phyloP scores from a whole-genome alignment of 2,797 vertebrate genomes.

The Staurois parvus region DNA sequence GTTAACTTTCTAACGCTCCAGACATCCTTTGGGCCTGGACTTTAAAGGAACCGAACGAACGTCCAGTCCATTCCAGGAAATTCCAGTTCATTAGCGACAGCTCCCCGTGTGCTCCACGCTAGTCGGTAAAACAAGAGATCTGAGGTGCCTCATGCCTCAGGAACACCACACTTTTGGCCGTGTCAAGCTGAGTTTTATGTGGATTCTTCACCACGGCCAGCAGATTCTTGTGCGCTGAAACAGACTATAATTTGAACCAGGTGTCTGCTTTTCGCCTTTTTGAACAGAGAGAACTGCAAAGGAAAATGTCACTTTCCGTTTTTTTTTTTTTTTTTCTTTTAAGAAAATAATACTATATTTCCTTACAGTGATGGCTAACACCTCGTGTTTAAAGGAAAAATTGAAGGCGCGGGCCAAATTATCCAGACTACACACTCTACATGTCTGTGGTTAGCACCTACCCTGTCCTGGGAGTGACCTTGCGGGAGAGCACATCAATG shows the following conservation, averaged over 20 bases:
- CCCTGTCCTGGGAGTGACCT: neutral
- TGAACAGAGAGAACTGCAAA: constrained; percentile 68
- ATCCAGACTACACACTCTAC: neutral
- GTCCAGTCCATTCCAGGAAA: constrained; percentile 67
- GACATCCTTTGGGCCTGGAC: constrained; percentile 38
- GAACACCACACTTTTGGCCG: constrained; percentile 66
- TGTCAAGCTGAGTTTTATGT: constrained; percentile 71
- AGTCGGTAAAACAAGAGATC: constrained; percentile 59
- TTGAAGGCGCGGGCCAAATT: neutral
- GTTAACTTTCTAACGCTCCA: constrained; percentile 21
- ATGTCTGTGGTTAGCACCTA: constrained; percentile 20
- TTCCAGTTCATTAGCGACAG: constrained; percentile 63
- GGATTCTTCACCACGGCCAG: constrained; percentile 70
- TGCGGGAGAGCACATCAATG: neutral
- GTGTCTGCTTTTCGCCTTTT: constrained; percentile 64
- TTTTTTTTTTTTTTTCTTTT: constrained; percentile 44
- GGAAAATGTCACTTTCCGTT: constrained; percentile 58
- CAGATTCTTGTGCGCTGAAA: constrained; percentile 72
- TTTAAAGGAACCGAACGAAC: constrained; percentile 42
- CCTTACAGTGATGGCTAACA: constrained; percentile 17
- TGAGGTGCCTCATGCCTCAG: constrained; percentile 62
- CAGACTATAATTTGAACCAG: constrained; percentile 74
- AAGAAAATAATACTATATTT: constrained; percentile 56
- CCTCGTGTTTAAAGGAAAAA: constrained; percentile 23
- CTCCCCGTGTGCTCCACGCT: constrained; percentile 63